A percentile compares a stretch with the other conserved stretches of the same genome.
These are phyloP conservation scores for Zootermopsis nevadensis DNA, from an alignment of 2,888 invertebrate genomes.

Conservation along the genomic window DNA sequence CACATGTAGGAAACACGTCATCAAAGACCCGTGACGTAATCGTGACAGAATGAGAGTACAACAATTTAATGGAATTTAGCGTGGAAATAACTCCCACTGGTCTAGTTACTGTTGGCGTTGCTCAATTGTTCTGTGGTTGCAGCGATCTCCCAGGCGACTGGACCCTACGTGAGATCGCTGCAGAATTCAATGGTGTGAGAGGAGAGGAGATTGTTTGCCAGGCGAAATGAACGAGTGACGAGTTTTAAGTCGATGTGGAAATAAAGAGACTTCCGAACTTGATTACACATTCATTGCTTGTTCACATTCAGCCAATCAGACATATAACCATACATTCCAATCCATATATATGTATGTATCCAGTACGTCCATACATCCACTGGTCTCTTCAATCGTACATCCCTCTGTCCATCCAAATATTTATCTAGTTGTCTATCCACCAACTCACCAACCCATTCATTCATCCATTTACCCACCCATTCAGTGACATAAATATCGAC, in stretches of 20 bases:
- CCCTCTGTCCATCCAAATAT: too few relatives aligned
- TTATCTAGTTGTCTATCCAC: too few relatives aligned
- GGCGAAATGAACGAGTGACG: neutral
- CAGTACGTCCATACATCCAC: too few relatives aligned
- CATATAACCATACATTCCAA: too few relatives aligned
- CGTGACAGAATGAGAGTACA: neutral
- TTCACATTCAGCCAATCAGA: too few relatives aligned
- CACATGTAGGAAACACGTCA: neutral
- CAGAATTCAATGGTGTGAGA: neutral
- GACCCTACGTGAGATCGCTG: neutral
- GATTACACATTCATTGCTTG: neutral
- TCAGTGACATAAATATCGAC: too few relatives aligned
- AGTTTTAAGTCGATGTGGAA: neutral
- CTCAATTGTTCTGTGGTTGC: conserved; percentile 10
- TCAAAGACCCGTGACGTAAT: conserved; percentile 13
- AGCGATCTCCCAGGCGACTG: neutral
- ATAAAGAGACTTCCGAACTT: neutral
- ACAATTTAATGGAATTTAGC: conserved; percentile 23
- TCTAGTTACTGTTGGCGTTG: neutral
- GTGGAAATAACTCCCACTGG: conserved; percentile 18
- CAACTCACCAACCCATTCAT: too few relatives aligned
- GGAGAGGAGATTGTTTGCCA: neutral
- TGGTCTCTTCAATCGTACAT: too few relatives aligned
- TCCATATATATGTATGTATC: too few relatives aligned
- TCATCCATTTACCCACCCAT: too few relatives aligned